phyloP scores from a whole-genome alignment of 2,113 vertebrate genomes.

The Urocolius indicus region DNA sequence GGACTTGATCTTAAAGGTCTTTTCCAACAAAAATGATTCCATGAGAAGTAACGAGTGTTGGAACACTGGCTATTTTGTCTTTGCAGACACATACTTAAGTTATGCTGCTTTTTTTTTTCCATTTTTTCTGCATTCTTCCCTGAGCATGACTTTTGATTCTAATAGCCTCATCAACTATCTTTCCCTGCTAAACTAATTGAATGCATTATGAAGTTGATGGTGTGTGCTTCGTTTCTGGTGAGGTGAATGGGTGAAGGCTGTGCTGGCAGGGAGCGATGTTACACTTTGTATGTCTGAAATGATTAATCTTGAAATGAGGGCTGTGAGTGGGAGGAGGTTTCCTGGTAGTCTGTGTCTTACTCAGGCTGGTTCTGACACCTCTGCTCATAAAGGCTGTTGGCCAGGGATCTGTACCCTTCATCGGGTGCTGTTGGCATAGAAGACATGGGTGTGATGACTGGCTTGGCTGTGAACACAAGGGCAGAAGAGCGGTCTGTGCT shows the following conservation, averaged over 20 bases:
- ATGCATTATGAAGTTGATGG: neutral
- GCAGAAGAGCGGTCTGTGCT: neutral
- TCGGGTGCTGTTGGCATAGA: neutral
- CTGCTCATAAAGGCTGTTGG: neutral
- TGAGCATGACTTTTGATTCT: neutral
- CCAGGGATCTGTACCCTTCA: neutral
- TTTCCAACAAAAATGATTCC: too few species aligned
- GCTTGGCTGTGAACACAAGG: neutral
- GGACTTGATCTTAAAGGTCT: too few species aligned
- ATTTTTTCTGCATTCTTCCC: neutral
- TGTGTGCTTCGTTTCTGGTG: fast-evolving
- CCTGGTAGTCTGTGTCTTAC: constrained; percentile 9
- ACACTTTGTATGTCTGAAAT: neutral
- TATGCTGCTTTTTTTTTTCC: neutral
- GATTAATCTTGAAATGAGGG: neutral
- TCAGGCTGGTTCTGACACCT: neutral
- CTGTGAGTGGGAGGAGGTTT: constrained; percentile 39
- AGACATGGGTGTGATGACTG: neutral
- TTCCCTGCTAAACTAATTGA: neutral
- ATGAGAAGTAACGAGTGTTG: neutral
- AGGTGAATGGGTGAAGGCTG: neutral
- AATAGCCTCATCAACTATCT: neutral
- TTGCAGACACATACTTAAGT: neutral
- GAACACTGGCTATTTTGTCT: neutral
- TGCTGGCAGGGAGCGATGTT: neutral